These are phyloP conservation scores for Scyliorhinus canicula DNA, from an alignment of 2,797 vertebrate genomes.

Conservation along the genomic window DNA sequence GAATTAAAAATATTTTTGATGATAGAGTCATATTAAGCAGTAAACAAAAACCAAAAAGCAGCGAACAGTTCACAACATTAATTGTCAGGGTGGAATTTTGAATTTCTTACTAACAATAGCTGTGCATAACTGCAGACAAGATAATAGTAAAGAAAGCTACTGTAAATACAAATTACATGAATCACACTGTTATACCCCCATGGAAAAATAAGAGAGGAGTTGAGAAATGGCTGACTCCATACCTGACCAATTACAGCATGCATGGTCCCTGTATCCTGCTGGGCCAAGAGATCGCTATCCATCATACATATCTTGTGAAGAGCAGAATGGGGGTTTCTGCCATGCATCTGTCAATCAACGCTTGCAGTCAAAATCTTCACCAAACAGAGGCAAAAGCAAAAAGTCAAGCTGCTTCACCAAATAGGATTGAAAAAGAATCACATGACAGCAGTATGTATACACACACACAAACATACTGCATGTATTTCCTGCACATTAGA, in stretches of 20 bases:
- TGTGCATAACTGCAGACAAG: constrained; percentile 56
- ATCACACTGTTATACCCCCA: constrained; percentile 67
- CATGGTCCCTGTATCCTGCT: constrained; percentile 72
- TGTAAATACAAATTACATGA: constrained; percentile 74
- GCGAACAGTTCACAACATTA: constrained; percentile 53
- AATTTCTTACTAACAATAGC: constrained; percentile 55
- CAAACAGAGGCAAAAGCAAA: constrained; percentile 69
- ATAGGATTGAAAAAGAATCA: constrained; percentile 66
- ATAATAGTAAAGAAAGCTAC: constrained; percentile 62
- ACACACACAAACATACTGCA: constrained; percentile 60
- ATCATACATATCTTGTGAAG: constrained; percentile 75
- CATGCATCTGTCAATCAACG: constrained; percentile 76
- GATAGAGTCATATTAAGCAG: constrained; percentile 48
- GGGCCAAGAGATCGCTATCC: constrained; percentile 71
- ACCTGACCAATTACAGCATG: constrained; percentile 80
- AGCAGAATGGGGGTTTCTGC: constrained; percentile 69
- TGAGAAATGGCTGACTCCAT: constrained; percentile 77
- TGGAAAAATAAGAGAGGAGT: constrained; percentile 63
- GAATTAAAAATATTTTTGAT: constrained; percentile 47
- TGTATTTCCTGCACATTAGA: constrained; percentile 71
- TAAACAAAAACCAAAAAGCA: constrained; percentile 45
- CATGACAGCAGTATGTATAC: constrained; percentile 67
- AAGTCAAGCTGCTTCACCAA: constrained; percentile 73
- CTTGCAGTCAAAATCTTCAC: constrained; percentile 72
- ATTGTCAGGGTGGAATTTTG: constrained; percentile 52